phyloP scores from a whole-genome alignment of 2,888 invertebrate genomes.

The Mactromeris polynyma region DNA sequence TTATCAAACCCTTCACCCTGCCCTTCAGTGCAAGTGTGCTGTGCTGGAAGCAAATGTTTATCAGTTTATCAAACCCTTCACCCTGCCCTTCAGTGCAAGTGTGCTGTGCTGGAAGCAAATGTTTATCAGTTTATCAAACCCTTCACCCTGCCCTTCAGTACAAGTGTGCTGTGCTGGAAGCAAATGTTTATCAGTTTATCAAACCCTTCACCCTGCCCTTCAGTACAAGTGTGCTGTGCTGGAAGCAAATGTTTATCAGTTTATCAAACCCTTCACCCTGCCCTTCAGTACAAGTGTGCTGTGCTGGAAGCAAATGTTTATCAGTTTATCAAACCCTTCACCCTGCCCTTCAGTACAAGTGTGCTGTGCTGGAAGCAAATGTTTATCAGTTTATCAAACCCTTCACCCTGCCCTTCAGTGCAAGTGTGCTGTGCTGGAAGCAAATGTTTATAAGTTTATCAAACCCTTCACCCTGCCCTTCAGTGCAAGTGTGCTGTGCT shows the following conservation, averaged over 20 bases:
- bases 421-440: not conserved
- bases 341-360: not conserved
- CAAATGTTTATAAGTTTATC: not conserved
- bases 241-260: not conserved
- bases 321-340: not conserved
- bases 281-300: not conserved
- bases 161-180: not conserved
- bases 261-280: not conserved
- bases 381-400: not conserved
- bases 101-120: not conserved
- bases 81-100: not conserved
- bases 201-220: not conserved
- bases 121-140: not conserved
- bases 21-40: not conserved
- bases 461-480: not conserved
- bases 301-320: not conserved
- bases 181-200: not conserved
- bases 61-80: not conserved
- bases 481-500: not conserved
- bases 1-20: not conserved
- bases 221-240: not conserved
- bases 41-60: not conserved
- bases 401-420: not conserved
- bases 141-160: not conserved
- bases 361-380: not conserved